Percentiles rank a stretch among this genome's conserved stretches.
These are phyloP conservation scores for Chamaetylas fuelleborni DNA, from an alignment of 2,113 vertebrate species.

Conservation along the genomic window DNA sequence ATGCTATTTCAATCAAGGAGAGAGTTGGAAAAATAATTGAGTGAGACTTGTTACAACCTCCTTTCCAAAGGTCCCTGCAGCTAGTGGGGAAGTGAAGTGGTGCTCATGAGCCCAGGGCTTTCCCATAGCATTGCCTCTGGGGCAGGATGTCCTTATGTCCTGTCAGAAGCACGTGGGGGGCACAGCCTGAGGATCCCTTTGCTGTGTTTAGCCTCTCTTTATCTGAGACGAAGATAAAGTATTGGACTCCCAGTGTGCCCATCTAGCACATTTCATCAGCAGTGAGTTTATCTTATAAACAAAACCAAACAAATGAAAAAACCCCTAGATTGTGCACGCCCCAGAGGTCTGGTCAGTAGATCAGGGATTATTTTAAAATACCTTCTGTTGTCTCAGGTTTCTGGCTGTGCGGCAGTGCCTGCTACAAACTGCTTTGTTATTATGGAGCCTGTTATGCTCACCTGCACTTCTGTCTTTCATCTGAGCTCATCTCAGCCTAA, in stretches of 20 bases:
- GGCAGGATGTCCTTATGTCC: neutral
- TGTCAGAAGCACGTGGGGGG: fast-evolving
- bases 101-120: neutral
- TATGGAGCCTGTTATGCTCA: neutral
- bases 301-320: neutral
- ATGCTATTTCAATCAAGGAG: neutral
- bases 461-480: neutral
- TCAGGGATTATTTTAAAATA: neutral
- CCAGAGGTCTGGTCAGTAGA: neutral
- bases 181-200: neutral
- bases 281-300: neutral
- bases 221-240: neutral
- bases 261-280: neutral
- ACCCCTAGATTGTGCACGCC: neutral
- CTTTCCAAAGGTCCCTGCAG: neutral
- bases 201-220: neutral
- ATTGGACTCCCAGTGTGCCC: neutral
- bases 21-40: neutral
- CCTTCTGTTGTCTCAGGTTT: neutral
- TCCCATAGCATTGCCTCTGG: neutral
- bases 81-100: neutral
- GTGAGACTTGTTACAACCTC: neutral
- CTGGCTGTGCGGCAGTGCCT: neutral
- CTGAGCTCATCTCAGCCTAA: neutral
- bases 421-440: neutral